Conservation (phyloP, 2,797 vertebrate species). For the Diceros bicornis region DNA sequence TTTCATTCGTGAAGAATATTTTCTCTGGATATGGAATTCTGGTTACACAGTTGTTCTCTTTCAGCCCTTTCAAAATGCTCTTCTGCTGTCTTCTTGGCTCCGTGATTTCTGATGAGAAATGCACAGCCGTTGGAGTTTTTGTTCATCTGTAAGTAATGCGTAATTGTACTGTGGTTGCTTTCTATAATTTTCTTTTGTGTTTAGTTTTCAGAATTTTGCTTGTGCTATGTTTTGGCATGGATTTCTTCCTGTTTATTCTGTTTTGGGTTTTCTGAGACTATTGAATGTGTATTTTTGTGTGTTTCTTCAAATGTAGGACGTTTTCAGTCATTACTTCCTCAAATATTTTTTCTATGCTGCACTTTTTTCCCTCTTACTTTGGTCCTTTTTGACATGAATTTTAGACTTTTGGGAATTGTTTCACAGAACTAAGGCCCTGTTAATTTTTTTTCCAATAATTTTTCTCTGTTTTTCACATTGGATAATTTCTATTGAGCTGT, state of each 20-base stretch:
- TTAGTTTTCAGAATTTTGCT: background rate
- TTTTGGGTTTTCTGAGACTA: background rate
- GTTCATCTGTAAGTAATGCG: background rate
- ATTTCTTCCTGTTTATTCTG: conserved; percentile 6
- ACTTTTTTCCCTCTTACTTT: background rate
- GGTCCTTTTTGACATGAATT: background rate
- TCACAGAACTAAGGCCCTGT: background rate
- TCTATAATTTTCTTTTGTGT: background rate
- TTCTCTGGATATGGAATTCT: background rate
- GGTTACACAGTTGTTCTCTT: background rate
- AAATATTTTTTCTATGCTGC: background rate
- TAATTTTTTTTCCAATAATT: background rate
- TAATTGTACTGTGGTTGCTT: background rate
- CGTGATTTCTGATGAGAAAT: background rate
- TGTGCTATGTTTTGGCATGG: background rate
- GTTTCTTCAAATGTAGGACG: background rate
- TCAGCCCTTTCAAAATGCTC: background rate
- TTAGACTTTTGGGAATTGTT: background rate
- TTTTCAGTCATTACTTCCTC: background rate
- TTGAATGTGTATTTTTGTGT: background rate
- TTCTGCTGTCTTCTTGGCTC: background rate
- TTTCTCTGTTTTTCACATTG: background rate
- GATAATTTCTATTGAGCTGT: background rate
- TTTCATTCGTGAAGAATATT: background rate
- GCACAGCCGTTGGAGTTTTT: background rate